Conservation (phyloP, 92 coral and sea anemone species). For the Parazoanthus swiftii region DNA sequence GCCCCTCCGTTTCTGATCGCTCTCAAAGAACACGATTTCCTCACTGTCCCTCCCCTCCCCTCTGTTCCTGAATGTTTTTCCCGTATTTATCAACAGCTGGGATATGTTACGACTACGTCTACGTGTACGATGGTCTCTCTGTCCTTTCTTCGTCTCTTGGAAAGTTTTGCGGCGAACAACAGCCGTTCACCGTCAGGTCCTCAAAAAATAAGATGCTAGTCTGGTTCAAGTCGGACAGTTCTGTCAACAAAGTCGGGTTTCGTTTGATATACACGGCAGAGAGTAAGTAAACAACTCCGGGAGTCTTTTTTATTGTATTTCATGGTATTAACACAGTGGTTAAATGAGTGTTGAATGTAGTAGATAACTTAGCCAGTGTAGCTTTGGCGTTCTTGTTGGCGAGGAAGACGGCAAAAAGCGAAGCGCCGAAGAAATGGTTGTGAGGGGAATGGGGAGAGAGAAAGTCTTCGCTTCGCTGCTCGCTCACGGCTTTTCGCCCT, state of each 20-base stretch:
- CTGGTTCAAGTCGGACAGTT: constrained; percentile 62
- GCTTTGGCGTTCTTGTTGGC: no score
- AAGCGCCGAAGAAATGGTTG: no score
- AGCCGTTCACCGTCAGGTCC: constrained; percentile 54
- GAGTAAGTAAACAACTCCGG: constrained; percentile 37
- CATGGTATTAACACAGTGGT: neutral
- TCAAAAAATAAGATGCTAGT: constrained; percentile 58
- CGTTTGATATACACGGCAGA: constrained; percentile 53
- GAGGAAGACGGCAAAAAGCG: no score
- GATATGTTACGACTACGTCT: constrained; percentile 74
- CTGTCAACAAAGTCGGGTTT: constrained; percentile 64
- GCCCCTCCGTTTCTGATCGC: no score
- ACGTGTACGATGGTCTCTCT: constrained; percentile 65
- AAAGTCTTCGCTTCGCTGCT: no score
- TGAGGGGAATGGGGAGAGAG: no score
- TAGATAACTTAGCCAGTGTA: no score
- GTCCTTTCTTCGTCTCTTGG: constrained; percentile 62
- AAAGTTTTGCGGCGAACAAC: constrained; percentile 67
- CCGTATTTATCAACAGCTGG: constrained; percentile 41
- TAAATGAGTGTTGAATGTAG: neutral
- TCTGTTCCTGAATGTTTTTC: neutral
- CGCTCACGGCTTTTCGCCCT: no score
- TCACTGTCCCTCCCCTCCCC: neutral
- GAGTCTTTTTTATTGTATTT: neutral
- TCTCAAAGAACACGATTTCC: no score